Base-by-base conservation (phyloP, 2,113 vertebrate genomes). In the Oreochromis tanganicae region DNA sequence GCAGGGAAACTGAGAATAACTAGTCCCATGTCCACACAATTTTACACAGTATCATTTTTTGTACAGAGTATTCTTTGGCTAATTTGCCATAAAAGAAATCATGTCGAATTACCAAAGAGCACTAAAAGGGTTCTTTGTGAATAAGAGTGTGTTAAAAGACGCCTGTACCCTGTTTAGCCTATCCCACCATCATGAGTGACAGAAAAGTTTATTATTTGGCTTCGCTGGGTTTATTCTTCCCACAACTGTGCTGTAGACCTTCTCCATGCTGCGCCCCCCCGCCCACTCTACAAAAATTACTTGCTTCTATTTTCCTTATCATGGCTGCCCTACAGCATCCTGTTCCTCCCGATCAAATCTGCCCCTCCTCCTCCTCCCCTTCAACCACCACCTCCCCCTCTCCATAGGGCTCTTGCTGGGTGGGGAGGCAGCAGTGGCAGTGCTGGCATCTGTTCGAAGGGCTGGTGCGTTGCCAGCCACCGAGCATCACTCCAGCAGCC, bases 361-460 rank as follows among this genome's bases (percentile, higher is more conserved):
- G 50, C 59, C 80, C 82, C 27, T 82, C 79, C 78, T 85, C 41
- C 14, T 68, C 29, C 61, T 36, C 59, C n/a, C 59, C 38, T 68
- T 82, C 41, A 83, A 59, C 57, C 17, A 3, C 48, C 50, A n/a
- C 84, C 61, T 56, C 78, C 82, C 34, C 66, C 80, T 90, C 79
- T 86, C 85, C 13, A 5, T 88, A 66, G 52, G 80, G 87, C 89
- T 27, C 27, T 27, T 63, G 59, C 59, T 63, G 61, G 61, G 61
- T 38, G 32, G 61, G 34, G 61, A 13, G 85, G 85, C 84, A 83
- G 61, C 81, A 84, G 89, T 81, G 87, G 86, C 89, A 92, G 88
- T 78, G 91, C 83, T 95, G 94, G 93, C 93, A 92, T 95, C 93
- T 89, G 89, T 83, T 89, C 16, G 29, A 88, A 88, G 73, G 85